Conservation (phyloP, 2,797 vertebrate genomes). For the Acrossocheilus wenchowensis region DNA sequence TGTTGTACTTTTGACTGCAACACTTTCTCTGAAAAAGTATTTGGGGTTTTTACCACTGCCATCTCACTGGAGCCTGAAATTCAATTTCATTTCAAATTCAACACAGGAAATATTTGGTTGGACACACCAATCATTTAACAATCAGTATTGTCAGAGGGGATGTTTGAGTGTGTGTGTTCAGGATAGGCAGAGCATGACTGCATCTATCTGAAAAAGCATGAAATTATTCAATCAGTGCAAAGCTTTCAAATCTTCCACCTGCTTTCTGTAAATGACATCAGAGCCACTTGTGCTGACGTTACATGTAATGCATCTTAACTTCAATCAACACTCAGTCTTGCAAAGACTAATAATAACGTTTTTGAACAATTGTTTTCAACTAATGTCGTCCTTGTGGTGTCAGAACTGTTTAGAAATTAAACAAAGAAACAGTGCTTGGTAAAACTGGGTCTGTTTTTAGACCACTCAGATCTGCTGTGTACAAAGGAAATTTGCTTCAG, state of each 20-base stretch:
- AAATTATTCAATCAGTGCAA: constrained; percentile 41
- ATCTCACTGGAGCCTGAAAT: constrained; percentile 74
- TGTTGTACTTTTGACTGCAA: constrained; percentile 65
- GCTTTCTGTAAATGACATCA: constrained; percentile 22
- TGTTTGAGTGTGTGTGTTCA: constrained; percentile 48
- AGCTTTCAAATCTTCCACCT: constrained; percentile 31
- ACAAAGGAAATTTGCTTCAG: background rate
- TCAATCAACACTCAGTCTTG: constrained; percentile 10
- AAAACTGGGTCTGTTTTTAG: background rate
- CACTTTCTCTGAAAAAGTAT: constrained; percentile 67
- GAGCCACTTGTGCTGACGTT: constrained; percentile 20
- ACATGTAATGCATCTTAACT: constrained; percentile 29
- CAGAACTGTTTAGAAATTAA: background rate
- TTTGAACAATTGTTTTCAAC: background rate
- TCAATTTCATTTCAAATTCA: constrained; percentile 73
- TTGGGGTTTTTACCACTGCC: constrained; percentile 66
- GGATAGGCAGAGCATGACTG: constrained; percentile 12
- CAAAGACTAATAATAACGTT: constrained; percentile 8
- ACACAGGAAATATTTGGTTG: constrained; percentile 67
- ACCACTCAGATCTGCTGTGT: background rate
- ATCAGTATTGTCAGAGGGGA: constrained; percentile 70
- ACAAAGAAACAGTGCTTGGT: background rate
- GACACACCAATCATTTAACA: constrained; percentile 71
- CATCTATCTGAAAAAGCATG: constrained; percentile 26
- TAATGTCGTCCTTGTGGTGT: background rate